Base-by-base conservation (phyloP, 2,113 vertebrate species). In the Antechinus stuartii region DNA sequence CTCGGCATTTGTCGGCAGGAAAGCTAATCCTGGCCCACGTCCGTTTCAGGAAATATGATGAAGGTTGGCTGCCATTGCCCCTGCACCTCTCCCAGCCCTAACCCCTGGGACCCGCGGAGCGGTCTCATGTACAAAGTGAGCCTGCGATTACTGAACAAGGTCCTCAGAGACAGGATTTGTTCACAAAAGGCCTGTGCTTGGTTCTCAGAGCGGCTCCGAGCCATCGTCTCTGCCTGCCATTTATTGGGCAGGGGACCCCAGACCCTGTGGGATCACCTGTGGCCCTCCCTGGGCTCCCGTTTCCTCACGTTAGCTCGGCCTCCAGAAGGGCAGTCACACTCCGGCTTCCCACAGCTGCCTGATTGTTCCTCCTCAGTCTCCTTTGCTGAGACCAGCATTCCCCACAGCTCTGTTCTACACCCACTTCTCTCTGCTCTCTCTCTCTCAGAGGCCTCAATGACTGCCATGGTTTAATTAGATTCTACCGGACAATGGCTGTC, bases 131-230 rank as follows among this genome's bases (percentile, higher is more conserved):
- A 53, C 89, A 4, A 27, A 84, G 19, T 35, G 8, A 9, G 14
- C 7, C 90, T 47, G 61, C 8, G 23, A 27, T 27, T 27, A 54
- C 93, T 90, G 50, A 91, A 93, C 56, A 57, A 93, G 56, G 95
- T 42, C 95, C 54, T 61, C 93, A 46, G 0, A 26, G 0, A 93
- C 53, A 94, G 92, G 57, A 76, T 50, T 54, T 92, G 47, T 89
- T 91, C 53, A 56, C 53, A 68, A 92, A 76, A 61, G 49, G 89
- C 56, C 8, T 91, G 12, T 52, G 8, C n/a, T 26, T 14, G 47
- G n/a, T 35, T 96, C 68, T 93, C 93, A 92, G 90, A 91, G 92
- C 0, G 92, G 55, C 95, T 93, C 55, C 89, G 35, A 91, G 14
- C 57, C 53, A 9, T 56, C 90, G 93, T 89, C 93, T 90, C 42